Evolutionary conservation across 2,888 invertebrate species (phyloP), one percentile per base, ranked within the genome.

Genomic region (Ectobius pallidus): DNA sequence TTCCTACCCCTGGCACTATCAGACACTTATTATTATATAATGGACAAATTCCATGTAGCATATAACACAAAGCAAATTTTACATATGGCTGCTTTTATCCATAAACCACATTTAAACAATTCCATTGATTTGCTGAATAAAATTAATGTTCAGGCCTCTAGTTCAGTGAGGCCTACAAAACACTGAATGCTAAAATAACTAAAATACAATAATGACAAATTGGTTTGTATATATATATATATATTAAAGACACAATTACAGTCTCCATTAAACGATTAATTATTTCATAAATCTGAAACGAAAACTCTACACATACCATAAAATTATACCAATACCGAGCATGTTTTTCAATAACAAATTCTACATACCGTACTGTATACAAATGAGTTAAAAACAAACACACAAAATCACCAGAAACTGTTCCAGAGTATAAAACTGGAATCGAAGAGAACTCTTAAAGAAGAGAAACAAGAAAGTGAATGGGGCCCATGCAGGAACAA

Each of bases 81-180:
- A 55, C 55, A 55, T 4, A 58, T 52, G 52, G 52, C 11, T n/a
- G n/a, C n/a, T 7, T 25, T 52, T 52, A 52, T 27, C 30, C 58
- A 58, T 58, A 58, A 25, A n/a, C 58, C 58, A 58, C 16, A 58
- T 58, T 34, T 30, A 58, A 58, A 58, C 46, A 58, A 58, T 58
- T 58, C 3, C 30, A 58, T 32, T 58, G 27, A 27, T 52, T 52
- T 58, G 22, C n/a, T 58, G 58, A 22, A 16, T 52, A 20, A 52
- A 52, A 52, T 9, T 22, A 52, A 52, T 14, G 9, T 22, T 52
- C 1, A 25, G 49, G 3, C 20, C 3, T 18, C 9, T 18, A 52
- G 3, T 52, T 52, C 18, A n/a, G n/a, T n/a, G 52, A 22, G 3
- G 25, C 52, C 11, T 25, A 14, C 11, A 52, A 52, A 52, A 52